Evolutionary conservation across 2,113 vertebrate species (phyloP).

Genomic region (Leucopternis melanops): DNA sequence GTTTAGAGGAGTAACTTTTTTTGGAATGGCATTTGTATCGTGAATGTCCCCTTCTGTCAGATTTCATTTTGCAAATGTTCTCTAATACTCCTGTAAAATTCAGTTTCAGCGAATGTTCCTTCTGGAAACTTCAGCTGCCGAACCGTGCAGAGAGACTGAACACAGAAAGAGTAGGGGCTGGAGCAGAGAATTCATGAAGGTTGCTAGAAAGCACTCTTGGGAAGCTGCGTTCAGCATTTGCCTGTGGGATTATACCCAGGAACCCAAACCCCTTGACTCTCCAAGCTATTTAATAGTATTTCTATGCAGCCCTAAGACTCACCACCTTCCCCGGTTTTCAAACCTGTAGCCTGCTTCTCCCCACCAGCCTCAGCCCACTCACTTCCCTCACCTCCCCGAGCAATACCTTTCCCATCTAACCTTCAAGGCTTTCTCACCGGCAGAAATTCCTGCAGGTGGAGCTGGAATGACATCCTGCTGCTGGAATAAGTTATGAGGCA

Average conservation of each 20-base stretch:
- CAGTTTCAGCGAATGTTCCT: not conserved
- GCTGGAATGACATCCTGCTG: constrained; percentile 21
- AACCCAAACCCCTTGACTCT: not conserved
- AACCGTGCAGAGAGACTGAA: not conserved
- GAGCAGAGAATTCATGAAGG: not conserved
- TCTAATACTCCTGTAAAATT: not conserved
- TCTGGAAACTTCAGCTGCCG: not conserved
- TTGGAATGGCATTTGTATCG: not conserved
- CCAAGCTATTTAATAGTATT: not conserved
- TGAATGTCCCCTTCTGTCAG: not conserved
- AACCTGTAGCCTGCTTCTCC: not conserved
- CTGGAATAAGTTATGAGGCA: not conserved
- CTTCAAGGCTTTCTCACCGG: not conserved
- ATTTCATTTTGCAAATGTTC: not conserved
- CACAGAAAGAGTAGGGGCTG: not conserved
- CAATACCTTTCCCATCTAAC: not conserved
- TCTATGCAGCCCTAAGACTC: not conserved
- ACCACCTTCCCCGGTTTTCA: not conserved
- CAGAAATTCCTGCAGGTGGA: constrained; percentile 55
- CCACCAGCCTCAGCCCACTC: not conserved
- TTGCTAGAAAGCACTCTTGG: not conserved
- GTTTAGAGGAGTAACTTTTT: not conserved
- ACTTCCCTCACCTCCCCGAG: not conserved
- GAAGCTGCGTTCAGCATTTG: not conserved
- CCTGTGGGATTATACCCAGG: not conserved